A percentile compares a stretch with the other conserved stretches of the same genome.
Evolutionary conservation across 2,888 invertebrate genomes (phyloP).

Genomic region (Tinea semifulvella): DNA sequence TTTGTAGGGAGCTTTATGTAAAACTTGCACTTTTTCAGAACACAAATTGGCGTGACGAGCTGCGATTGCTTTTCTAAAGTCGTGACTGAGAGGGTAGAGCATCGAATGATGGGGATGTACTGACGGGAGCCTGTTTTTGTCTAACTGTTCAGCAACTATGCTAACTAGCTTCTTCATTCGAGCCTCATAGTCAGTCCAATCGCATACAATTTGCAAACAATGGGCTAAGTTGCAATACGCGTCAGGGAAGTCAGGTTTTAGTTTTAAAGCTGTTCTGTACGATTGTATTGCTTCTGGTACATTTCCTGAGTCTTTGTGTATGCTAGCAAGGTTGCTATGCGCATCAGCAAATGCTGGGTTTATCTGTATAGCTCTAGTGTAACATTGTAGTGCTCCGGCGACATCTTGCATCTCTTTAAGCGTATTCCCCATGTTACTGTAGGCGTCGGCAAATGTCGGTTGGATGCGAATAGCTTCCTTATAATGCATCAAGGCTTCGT

Average conservation of each 20-base stretch:
- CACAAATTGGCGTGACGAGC: constrained; percentile 97
- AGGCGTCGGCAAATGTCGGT: constrained; percentile 99
- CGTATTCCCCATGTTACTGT: constrained; percentile 99
- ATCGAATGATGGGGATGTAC: constrained; percentile 99
- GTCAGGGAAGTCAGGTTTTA: constrained; percentile 99
- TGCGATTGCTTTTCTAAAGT: constrained; percentile 95
- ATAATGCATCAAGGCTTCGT: constrained; percentile 97
- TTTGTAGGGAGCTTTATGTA: constrained; percentile 91
- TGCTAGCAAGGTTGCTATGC: constrained; percentile 98
- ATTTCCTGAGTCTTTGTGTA: constrained; percentile 99
- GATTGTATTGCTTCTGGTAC: constrained; percentile 99
- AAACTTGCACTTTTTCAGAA: constrained; percentile 94
- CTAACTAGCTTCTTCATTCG: constrained; percentile 96
- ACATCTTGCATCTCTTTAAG: constrained; percentile 99
- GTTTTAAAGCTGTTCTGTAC: constrained; percentile 94
- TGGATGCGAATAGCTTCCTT: constrained; percentile 99
- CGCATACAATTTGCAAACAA: constrained; percentile 98
- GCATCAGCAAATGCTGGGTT: constrained; percentile 99
- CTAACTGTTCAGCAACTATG: constrained; percentile 97
- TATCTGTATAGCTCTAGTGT: constrained; percentile 97
- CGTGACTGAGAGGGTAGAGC: constrained; percentile 97
- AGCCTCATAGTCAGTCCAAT: constrained; percentile 97
- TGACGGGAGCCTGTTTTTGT: constrained; percentile 96
- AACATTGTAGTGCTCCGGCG: constrained; percentile 96
- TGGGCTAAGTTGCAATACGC: constrained; percentile 99